Evolutionary conservation across 1,140 invertebrate genomes (phyloP), one percentile per base, ranked within the genome.

Genomic region (Tetramorium simillimum): DNA sequence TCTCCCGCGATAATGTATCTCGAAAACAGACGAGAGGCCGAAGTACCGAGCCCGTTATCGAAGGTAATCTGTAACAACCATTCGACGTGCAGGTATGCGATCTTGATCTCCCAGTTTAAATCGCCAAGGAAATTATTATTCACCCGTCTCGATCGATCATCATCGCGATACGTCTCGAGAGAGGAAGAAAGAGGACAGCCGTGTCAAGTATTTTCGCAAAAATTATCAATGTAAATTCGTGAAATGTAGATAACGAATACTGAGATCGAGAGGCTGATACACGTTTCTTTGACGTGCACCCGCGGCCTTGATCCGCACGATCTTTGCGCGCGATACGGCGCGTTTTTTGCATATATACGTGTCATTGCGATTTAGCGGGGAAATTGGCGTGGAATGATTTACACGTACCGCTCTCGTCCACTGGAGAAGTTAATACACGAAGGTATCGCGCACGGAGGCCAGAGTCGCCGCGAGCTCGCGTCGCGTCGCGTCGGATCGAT

Each of bases 311-410:
- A 81, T 53, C 3, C 9, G n/a, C 9, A 24, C 3, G 46, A 81
- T 70, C 46, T 53, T 53, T 69, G 6, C n/a, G 33, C 14, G 67
- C 51, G 78, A 70, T 70, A 82, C 37, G 2, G 14, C 24, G 24
- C 51, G 18, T n/a, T 53, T 72, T 72, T 18, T 21, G 12, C 12
- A 33, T 28, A 33, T 28, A 37, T 18, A 60, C 40, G 53, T 84
- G 69, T 75, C 69, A 84, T 75, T 60, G 69, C 40, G 80, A 75
- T 84, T 84, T 75, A 73, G 72, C 80, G 80, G 67, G 40, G 37
- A 82, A 82, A 82, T 46, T 60, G 43, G 18, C 80, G 69, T 69
- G 67, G 51, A 72, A 72, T 40, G 40, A 4, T 37, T 37, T 46
- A 46, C 69, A n/a, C 40, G 4, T 49, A 18, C 18, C 24, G 3